A percentile compares a stretch with the other conserved stretches of the same genome.
Conservation (phyloP, 2,113 vertebrate species). For the Tauraco erythrolophus region DNA sequence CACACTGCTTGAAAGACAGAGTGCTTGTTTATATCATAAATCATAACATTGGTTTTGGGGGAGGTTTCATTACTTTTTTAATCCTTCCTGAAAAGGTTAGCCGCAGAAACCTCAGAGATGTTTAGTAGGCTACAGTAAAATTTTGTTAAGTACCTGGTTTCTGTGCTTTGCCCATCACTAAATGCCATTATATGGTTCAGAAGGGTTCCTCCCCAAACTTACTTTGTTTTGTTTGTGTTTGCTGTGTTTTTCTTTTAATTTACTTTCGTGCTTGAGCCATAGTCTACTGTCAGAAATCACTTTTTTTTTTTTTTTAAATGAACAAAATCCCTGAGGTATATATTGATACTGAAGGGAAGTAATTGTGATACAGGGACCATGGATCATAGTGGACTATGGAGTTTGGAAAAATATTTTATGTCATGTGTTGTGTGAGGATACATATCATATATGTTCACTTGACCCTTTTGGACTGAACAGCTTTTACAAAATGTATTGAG, state of each 20-base stretch:
- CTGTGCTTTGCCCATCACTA: not conserved
- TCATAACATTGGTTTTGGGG: fast-evolving
- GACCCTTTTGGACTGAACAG: not conserved
- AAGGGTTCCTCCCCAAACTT: not conserved
- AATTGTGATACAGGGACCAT: not conserved
- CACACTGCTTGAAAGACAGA: not conserved
- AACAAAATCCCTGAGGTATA: not conserved
- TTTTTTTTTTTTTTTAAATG: not conserved
- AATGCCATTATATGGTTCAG: not conserved
- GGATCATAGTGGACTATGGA: not conserved
- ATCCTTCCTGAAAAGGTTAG: not conserved
- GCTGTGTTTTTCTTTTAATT: not conserved
- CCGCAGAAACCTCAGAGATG: not conserved
- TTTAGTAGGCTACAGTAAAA: not conserved
- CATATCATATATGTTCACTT: not conserved
- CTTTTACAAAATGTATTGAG: not conserved
- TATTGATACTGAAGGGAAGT: not conserved
- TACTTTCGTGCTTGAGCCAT: not conserved
- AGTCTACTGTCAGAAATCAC: not conserved
- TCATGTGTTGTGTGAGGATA: not conserved
- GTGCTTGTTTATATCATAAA: not conserved
- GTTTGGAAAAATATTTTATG: not conserved
- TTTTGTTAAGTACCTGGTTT: not conserved
- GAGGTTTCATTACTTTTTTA: not conserved
- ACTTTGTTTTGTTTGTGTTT: not conserved